Evolutionary conservation across 2,888 invertebrate genomes (phyloP).

Genomic region (Antitype chi): DNA sequence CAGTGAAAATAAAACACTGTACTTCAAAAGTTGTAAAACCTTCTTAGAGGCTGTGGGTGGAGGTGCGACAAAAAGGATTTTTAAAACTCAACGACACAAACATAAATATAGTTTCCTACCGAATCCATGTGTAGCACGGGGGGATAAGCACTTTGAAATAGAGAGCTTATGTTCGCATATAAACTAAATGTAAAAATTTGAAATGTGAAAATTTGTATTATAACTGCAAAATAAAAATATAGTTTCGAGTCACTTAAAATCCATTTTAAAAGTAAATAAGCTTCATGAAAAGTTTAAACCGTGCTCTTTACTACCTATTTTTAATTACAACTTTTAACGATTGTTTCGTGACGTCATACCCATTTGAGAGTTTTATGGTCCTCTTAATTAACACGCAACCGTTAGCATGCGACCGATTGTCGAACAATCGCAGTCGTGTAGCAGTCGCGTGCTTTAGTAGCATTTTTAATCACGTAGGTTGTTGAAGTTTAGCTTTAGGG

Average conservation of each 20-base stretch:
- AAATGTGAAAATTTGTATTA: no score
- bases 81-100: not conserved
- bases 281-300: conserved; percentile 33
- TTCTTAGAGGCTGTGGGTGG: not conserved
- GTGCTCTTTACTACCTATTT: conserved; percentile 46
- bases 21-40: not conserved
- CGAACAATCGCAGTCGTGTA: conserved; percentile 35
- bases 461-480: conserved; percentile 29
- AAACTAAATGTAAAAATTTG: no score
- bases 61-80: not conserved
- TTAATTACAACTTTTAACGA: conserved; percentile 57
- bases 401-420: conserved; percentile 51
- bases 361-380: conserved; percentile 55
- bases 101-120: no score
- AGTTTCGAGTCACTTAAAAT: not conserved
- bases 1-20: no score
- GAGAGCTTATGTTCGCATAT: no score
- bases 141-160: no score
- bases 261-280: conserved; percentile 8
- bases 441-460: conserved; percentile 45
- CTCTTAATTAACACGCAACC: conserved; percentile 63
- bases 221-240: not conserved
- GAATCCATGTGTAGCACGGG: no score
- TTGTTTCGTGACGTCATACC: conserved; percentile 54
- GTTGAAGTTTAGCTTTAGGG: conserved; percentile 29